Base-by-base conservation (phyloP, 2,888 invertebrate species). In the Pocota personata region DNA sequence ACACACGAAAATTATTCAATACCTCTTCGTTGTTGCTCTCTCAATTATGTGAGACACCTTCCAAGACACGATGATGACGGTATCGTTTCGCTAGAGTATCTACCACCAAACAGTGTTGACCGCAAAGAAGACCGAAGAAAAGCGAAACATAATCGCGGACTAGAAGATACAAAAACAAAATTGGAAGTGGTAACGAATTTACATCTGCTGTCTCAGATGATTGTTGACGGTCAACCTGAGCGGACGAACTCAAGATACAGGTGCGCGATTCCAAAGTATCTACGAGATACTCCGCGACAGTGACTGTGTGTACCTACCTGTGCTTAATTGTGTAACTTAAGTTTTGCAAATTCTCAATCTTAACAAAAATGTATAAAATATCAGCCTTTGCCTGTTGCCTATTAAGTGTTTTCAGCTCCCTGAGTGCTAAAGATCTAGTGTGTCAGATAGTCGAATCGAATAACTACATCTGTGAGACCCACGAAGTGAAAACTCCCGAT, bases 401-500 rank as follows among this genome's bases (percentile, higher is more conserved):
- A 1, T 7, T 86, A 14, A 72, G 82, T 77, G 71, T 67, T 8
- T 32, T 86, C 12, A 55, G 66, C 55, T 76, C 40, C 24, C 19
- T 64, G 35, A 48, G 78, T 48, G 79, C 82, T 55, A 88, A 88
- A 71, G 90, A 91, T 82, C 73, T 89, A 1, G 89, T 91, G 12
- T 90, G 91, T 62, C 89, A 88, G 32, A 89, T 89, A n/a, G 88
- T 90, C 55, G 84, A 88, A 32, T 88, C 88, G 7, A 88, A 90
- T 62, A 83, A 87, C 3, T 89, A 89, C n/a, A 76, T 87, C 27
- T 91, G 91, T 72, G 90, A 91, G 78, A 88, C 88, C 27, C 90
- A 91, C 82, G 89, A 87, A 27, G 88, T 91, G n/a, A 84, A 87
- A 69, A 91, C 92, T 8, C 86, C 84, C 30, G 92, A 92, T 82